Conservation (phyloP, 2,113 vertebrate genomes). For the Crotalus viridis region DNA sequence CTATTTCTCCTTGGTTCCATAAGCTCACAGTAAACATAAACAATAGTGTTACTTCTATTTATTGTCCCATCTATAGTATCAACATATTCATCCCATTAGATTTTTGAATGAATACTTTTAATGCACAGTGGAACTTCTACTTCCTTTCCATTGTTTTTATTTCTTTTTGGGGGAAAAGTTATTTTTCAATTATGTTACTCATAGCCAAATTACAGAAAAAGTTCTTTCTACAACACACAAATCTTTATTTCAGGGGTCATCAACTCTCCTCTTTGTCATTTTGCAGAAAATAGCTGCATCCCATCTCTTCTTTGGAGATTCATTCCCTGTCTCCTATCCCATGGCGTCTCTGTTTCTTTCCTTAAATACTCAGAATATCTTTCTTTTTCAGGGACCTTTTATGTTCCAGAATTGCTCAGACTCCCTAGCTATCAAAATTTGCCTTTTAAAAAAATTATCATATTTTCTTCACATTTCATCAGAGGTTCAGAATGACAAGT, state of each 20-base stretch:
- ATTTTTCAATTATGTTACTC: not conserved
- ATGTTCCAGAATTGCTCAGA: too few relatives aligned
- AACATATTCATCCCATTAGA: not conserved
- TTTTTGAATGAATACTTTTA: not conserved
- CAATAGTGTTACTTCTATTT: not conserved
- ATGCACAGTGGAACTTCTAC: not conserved
- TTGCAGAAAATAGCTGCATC: not conserved
- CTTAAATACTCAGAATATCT: too few relatives aligned
- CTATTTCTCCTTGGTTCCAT: not conserved
- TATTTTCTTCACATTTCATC: not conserved
- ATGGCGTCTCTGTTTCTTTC: not conserved
- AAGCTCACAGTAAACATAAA: not conserved
- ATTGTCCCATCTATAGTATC: not conserved
- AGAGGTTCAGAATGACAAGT: not conserved
- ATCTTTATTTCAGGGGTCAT: not conserved
- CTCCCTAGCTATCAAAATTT: too few relatives aligned
- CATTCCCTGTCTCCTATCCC: not conserved
- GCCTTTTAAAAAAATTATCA: not conserved
- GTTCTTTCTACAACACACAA: not conserved
- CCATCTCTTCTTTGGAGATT: not conserved
- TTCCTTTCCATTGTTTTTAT: not conserved
- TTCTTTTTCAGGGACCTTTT: too few relatives aligned
- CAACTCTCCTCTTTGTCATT: not conserved
- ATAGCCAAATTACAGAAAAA: not conserved
- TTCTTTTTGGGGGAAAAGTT: not conserved